Evolutionary conservation across 2,113 vertebrate genomes (phyloP).

Genomic region (Cercocebus atys): DNA sequence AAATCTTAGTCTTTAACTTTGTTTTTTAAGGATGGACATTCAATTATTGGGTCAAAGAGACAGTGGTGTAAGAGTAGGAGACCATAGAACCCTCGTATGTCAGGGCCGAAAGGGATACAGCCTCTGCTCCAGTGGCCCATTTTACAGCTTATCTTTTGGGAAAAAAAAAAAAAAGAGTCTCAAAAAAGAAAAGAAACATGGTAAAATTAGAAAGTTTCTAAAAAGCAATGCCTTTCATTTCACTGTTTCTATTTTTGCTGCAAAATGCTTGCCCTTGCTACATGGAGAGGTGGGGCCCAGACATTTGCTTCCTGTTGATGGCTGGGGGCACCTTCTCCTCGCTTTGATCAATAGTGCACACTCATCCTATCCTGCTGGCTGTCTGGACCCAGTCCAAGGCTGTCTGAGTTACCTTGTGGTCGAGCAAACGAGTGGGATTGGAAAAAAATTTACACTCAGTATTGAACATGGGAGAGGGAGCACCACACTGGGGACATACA

Average conservation of each 20-base stretch:
- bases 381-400: neutral
- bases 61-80: neutral
- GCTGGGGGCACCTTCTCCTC: neutral
- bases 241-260: neutral
- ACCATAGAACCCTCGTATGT: no score
- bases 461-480: neutral
- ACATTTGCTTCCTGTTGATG: no score
- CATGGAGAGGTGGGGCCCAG: neutral
- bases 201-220: neutral
- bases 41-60: neutral
- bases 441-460: neutral
- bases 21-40: neutral
- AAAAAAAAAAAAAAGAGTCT: neutral
- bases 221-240: neutral
- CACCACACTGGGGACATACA: neutral
- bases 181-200: neutral
- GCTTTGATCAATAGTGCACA: rapidly evolving
- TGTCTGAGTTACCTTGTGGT: neutral
- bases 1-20: neutral
- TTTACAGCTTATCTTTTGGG: no score
- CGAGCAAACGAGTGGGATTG: no score
- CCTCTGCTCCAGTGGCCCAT: neutral
- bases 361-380: neutral
- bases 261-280: neutral
- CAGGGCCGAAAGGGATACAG: neutral